Percentiles rank a stretch among this genome's conserved stretches.
Conservation (phyloP, 2,113 vertebrate genomes). For the Strix aluco region DNA sequence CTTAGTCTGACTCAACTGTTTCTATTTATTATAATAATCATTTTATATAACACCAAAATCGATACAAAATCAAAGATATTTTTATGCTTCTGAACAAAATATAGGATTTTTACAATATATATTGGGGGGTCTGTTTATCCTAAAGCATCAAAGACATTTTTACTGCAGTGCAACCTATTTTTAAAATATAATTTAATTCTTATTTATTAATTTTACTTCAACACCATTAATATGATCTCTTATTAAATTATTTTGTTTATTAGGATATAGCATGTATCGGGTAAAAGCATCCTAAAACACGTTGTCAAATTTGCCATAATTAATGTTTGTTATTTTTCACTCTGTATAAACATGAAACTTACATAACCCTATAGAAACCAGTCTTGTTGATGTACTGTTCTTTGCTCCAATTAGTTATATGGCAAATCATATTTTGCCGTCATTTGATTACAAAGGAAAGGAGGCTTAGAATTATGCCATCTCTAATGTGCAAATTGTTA, state of each 20-base stretch:
- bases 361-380: background rate
- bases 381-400: background rate
- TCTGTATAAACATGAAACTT: background rate
- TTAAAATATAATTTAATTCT: background rate
- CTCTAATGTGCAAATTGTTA: slow-evolving; percentile 51
- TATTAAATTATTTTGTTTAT: background rate
- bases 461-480: slow-evolving; percentile 3
- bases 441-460: slow-evolving; percentile 9
- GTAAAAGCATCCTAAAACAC: background rate
- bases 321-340: background rate
- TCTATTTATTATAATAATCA: background rate
- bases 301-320: background rate
- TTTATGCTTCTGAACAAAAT: background rate
- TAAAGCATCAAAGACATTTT: slow-evolving; percentile 21
- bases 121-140: background rate
- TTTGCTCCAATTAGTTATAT: background rate
- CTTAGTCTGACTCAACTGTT: background rate
- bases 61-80: background rate
- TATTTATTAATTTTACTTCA: slow-evolving; percentile 25
- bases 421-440: background rate
- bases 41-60: background rate
- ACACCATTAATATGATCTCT: background rate
- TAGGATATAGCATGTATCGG: background rate
- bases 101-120: background rate
- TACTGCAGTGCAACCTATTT: background rate